Conservation (phyloP, 2,797 vertebrate species). For the Syngnathus acus region DNA sequence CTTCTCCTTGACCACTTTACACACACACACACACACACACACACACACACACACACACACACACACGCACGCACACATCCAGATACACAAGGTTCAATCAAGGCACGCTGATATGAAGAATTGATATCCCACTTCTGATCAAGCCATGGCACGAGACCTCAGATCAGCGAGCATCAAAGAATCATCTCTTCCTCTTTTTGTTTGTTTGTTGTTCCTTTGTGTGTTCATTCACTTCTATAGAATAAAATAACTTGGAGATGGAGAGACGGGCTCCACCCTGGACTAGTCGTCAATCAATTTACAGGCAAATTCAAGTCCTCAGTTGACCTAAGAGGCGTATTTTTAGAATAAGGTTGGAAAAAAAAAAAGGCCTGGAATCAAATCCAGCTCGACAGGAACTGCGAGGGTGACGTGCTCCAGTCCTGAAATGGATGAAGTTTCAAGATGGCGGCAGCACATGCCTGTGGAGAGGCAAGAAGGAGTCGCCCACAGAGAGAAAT, state of each 20-base stretch:
- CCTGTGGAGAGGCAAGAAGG: slow-evolving; percentile 50
- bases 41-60: slow-evolving; percentile 27
- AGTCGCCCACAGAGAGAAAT: slow-evolving; percentile 37
- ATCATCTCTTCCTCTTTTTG: neutral
- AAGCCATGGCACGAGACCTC: no score
- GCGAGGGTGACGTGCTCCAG: neutral
- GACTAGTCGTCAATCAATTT: neutral
- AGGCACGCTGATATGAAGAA: neutral
- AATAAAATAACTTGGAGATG: neutral
- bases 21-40: slow-evolving; percentile 31
- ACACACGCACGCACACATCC: slow-evolving; percentile 7
- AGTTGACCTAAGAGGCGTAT: neutral
- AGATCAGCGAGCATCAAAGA: neutral
- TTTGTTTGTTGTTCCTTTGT: neutral
- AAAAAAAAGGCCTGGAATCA: neutral
- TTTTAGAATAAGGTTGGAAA: neutral
- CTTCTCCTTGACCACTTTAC: neutral
- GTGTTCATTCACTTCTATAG: neutral
- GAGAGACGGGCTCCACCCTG: neutral
- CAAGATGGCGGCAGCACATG: slow-evolving; percentile 29
- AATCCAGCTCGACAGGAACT: neutral
- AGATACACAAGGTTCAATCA: neutral
- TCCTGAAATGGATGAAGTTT: neutral
- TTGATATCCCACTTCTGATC: no score
- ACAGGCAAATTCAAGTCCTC: neutral